phyloP scores from a whole-genome alignment of 53 echinoderm and acorn worm genomes.

The Arbacia lixula region DNA sequence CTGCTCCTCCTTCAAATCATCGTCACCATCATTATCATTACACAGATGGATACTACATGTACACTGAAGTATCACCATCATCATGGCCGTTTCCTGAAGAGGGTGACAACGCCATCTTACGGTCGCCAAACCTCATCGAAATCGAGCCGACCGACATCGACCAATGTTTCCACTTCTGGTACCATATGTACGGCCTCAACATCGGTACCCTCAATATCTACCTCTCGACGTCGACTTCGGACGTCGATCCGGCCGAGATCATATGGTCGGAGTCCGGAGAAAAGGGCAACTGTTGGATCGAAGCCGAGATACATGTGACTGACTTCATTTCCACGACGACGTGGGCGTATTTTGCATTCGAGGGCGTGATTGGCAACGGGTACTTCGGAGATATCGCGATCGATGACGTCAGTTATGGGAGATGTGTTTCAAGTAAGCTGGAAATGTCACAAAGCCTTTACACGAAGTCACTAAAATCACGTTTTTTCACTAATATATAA shows the following conservation, averaged over 20 bases:
- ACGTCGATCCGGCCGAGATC: background rate
- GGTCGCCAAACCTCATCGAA: background rate
- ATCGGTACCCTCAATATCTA: conserved; percentile 21
- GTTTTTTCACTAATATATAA: no score
- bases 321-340: conserved; percentile 38
- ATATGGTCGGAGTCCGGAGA: conserved; percentile 29
- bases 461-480: no score
- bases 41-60: conserved; percentile 35
- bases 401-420: conserved; percentile 30
- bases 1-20: no score
- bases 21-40: no score
- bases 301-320: conserved; percentile 32
- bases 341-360: conserved; percentile 67
- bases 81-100: no score
- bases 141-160: background rate
- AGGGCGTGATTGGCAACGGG: conserved; percentile 71
- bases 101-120: conserved; percentile 18
- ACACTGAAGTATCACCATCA: background rate
- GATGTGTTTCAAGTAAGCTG: no score
- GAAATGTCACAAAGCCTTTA: no score
- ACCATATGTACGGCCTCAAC: conserved; percentile 38
- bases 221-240: conserved; percentile 9
- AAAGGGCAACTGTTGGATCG: conserved; percentile 14
- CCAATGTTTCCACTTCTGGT: conserved; percentile 24
- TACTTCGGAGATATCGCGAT: conserved; percentile 75